Evolutionary conservation across 2,888 invertebrate species (phyloP).

Genomic region (Nematopogon swammerdamellus): DNA sequence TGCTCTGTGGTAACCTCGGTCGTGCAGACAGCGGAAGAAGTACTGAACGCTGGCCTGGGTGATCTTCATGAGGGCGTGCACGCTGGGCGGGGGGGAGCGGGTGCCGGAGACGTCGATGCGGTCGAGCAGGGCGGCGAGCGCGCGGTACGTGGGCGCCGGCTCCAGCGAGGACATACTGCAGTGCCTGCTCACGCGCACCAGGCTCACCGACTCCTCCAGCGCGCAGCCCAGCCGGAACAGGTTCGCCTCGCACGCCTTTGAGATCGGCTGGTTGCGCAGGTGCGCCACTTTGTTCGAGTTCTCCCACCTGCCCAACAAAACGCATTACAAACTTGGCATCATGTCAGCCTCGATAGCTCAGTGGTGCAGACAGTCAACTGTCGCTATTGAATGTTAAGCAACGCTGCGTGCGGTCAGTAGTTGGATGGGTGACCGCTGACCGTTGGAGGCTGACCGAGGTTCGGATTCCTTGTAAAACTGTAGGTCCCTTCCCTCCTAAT

Average conservation of each 20-base stretch:
- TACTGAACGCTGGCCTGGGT: conserved; percentile 70
- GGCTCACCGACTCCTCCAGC: conserved; percentile 21
- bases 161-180: conserved; percentile 20
- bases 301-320: conserved; percentile 74
- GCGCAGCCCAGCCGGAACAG: conserved; percentile 25
- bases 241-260: conserved; percentile 32
- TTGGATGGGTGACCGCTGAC: no score
- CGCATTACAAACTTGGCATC: no score
- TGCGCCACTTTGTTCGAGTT: conserved; percentile 37
- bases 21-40: conserved; percentile 70
- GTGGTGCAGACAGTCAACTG: no score
- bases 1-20: conserved; percentile 49
- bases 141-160: conserved; percentile 35
- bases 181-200: conserved; percentile 18
- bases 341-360: no score
- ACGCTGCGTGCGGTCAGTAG: no score
- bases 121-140: conserved; percentile 53
- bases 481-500: no score
- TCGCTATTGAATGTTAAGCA: no score
- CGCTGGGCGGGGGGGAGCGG: conserved; percentile 55
- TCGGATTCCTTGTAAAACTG: no score
- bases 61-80: conserved; percentile 65
- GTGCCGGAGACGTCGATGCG: conserved; percentile 61
- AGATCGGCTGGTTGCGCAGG: conserved; percentile 29
- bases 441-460: no score